Base-by-base conservation (phyloP, 2,888 invertebrate species). In the Pandemis cinnamomeana region DNA sequence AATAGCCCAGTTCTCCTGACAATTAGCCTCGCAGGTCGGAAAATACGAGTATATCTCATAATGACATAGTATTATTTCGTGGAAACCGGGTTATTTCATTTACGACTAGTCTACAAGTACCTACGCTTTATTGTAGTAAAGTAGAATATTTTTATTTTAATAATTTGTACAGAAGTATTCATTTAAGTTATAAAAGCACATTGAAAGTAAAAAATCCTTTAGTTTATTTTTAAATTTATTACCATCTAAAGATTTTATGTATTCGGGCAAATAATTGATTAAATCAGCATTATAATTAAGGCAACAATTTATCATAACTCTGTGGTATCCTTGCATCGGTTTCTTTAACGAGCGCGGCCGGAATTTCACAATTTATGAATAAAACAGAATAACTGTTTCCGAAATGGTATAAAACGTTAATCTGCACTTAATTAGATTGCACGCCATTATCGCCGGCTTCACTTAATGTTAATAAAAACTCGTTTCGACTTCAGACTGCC, bases 401-500 rank as follows among this genome's bases (percentile, higher is more conserved):
- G 67, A 64, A 69, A 68, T 62, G 69, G 48, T 44, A 44, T 68
- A 48, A 67, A 64, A 51, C 69, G 58, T 69, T 69, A 69, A 69
- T 72, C n/a, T 44, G 41, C 27, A n/a, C 48, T 27, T 69, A 73
- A 69, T 72, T 67, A 67, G 42, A 20, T 41, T 41, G 62, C 42
- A 60, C 20, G 10, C 51, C 36, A 10, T 58, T 66, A 66, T 41
- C 41, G 27, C 42, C 15, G 62, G 10, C 10, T 70, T 42, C 10
- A 13, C 20, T 36, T 64, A 13, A 46, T 64, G n/a, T 64, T 27
- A 61, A 61, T 61, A 41, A 64, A 48, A 48, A 13, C 13, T n/a
- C 1, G 27, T 64, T 46, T 64, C 10, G 15, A 15, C 53, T 53
- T 63, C 20, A 63, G 15, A 20, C 15, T 44, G 42, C 11, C 15